Evolutionary conservation across 2,797 vertebrate species (phyloP).

Genomic region (Balearica regulorum): DNA sequence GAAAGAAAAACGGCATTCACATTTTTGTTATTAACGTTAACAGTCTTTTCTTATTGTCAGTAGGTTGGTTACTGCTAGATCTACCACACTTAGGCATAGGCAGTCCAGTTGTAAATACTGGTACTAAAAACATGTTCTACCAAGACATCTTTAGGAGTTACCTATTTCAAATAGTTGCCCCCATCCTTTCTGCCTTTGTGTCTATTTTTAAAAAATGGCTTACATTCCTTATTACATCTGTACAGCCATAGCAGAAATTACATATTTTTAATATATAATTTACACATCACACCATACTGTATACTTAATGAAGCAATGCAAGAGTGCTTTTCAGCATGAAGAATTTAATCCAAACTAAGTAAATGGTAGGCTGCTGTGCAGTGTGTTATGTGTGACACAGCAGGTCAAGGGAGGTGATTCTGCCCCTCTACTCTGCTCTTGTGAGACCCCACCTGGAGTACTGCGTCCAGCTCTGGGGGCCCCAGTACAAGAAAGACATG

Average conservation of each 20-base stretch:
- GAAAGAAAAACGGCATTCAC: neutral
- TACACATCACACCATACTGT: neutral
- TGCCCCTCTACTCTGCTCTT: too few species aligned
- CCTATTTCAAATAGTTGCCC: neutral
- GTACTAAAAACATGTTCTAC: neutral
- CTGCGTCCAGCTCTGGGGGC: too few species aligned
- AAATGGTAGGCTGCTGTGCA: neutral
- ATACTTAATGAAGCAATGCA: neutral
- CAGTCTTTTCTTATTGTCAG: neutral
- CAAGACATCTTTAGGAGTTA: neutral
- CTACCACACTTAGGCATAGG: neutral
- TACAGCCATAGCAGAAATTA: neutral
- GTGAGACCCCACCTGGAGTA: too few species aligned
- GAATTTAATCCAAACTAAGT: neutral
- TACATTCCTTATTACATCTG: neutral
- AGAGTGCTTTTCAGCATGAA: neutral
- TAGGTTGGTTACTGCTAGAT: neutral
- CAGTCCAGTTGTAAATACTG: neutral
- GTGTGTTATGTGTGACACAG: too few species aligned
- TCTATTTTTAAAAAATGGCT: neutral
- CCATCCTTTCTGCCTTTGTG: neutral
- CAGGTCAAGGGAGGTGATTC: too few species aligned
- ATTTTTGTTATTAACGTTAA: neutral
- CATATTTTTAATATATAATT: neutral
- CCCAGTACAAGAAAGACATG: too few species aligned